Conservation (phyloP, 2,888 invertebrate species). For the Conomelus anceps region DNA sequence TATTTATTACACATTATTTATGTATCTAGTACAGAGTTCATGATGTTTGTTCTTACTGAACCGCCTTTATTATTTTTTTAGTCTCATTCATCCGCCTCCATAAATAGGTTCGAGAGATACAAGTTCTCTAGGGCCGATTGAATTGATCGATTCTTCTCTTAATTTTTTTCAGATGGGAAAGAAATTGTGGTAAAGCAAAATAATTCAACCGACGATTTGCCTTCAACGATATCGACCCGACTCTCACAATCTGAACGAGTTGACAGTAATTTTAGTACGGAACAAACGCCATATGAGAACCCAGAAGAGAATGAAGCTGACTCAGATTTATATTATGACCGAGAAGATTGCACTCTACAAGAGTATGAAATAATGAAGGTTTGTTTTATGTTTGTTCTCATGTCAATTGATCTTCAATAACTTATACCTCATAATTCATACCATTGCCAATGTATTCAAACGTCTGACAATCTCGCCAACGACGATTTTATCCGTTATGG, state of each 20-base stretch:
- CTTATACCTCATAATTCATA: no score
- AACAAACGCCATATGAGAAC: conserved; percentile 5
- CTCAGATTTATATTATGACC: conserved; percentile 38
- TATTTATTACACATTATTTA: no score
- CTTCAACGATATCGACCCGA: not conserved
- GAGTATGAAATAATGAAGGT: conserved; percentile 65
- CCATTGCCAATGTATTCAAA: no score
- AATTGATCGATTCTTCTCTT: not conserved
- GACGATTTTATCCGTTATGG: no score
- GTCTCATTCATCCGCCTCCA: no score
- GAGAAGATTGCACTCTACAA: conserved; percentile 52
- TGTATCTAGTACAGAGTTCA: no score
- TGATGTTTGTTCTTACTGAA: no score
- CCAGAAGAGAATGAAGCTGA: conserved; percentile 33
- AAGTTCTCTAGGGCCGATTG: not conserved
- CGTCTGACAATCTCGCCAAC: no score
- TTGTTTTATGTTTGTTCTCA: no score
- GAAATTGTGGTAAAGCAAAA: not conserved
- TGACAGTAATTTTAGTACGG: not conserved
- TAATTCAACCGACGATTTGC: not conserved
- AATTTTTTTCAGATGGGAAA: not conserved
- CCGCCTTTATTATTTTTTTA: no score
- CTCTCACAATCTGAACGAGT: not conserved
- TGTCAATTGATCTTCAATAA: no score
- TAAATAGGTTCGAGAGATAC: not conserved